Conservation (phyloP, 2,113 vertebrate genomes). For the Poeciliopsis turrubarensis region DNA sequence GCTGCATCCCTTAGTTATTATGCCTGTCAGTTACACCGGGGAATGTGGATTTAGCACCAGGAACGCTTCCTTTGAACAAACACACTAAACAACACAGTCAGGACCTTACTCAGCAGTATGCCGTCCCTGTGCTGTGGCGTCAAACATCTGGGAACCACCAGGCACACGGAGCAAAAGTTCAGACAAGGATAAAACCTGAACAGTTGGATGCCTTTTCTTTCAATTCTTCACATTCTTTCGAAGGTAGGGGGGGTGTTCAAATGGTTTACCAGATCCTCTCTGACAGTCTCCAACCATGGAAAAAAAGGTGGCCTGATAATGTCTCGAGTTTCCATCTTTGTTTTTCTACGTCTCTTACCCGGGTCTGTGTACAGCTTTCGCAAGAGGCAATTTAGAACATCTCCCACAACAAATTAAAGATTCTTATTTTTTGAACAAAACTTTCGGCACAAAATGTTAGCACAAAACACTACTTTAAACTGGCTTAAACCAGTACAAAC, state of each 20-base stretch:
- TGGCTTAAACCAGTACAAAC: too few relatives aligned
- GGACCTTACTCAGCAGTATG: conserved; percentile 32
- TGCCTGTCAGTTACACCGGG: neutral
- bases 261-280: conserved; percentile 54
- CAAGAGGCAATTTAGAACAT: neutral
- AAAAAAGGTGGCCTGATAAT: conserved; percentile 8
- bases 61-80: conserved; percentile 9
- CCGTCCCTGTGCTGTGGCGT: conserved; percentile 34
- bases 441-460: too few relatives aligned
- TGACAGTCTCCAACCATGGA: conserved; percentile 3
- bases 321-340: conserved; percentile 9
- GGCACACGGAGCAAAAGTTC: conserved; percentile 29
- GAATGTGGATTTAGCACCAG: neutral
- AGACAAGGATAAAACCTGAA: conserved; percentile 62
- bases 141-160: conserved; percentile 70
- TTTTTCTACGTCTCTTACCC: neutral
- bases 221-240: conserved; percentile 66
- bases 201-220: conserved; percentile 62
- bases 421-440: too few relatives aligned
- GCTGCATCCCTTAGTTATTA: neutral
- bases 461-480: too few relatives aligned
- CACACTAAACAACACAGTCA: conserved; percentile 26
- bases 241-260: conserved; percentile 33
- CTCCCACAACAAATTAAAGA: neutral
- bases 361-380: neutral